Percentiles rank a stretch among this genome's conserved stretches.
Evolutionary conservation across 35 echinoderm and acorn worm genomes (phyloP).

Genomic region (Anneissia japonica): DNA sequence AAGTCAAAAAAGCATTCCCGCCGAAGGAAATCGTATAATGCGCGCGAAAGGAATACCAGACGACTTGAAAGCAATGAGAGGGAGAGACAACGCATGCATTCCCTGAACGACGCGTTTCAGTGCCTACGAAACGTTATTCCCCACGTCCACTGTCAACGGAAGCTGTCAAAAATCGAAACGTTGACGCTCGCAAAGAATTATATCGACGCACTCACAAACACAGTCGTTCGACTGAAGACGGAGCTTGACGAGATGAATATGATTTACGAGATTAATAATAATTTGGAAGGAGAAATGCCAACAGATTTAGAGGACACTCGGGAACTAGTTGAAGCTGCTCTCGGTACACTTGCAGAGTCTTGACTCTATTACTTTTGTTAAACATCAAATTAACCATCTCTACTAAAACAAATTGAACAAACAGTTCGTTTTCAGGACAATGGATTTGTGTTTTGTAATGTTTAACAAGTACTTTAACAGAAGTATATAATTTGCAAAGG

Average conservation of each 20-base stretch:
- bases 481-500: too few species aligned
- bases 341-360: neutral
- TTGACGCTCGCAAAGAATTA: constrained; percentile 93
- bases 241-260: constrained; percentile 63
- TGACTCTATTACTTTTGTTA: neutral
- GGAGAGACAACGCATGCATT: constrained; percentile 97
- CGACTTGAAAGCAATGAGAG: constrained; percentile 95
- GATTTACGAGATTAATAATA: constrained; percentile 19
- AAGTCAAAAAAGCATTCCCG: constrained; percentile 20
- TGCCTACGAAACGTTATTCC: constrained; percentile 94
- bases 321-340: neutral
- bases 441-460: neutral
- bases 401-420: neutral
- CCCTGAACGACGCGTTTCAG: constrained; percentile 98
- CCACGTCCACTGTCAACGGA: constrained; percentile 81
- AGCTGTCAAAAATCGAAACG: constrained; percentile 97
- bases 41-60: constrained; percentile 82
- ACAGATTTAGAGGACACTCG: neutral
- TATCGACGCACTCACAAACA: constrained; percentile 76
- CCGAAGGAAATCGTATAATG: constrained; percentile 67
- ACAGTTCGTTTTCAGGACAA: neutral
- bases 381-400: neutral
- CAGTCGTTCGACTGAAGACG: constrained; percentile 73
- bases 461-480: too few species aligned
- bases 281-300: neutral